phyloP scores from a whole-genome alignment of 2,888 invertebrate genomes.

The Buathra laborator region DNA sequence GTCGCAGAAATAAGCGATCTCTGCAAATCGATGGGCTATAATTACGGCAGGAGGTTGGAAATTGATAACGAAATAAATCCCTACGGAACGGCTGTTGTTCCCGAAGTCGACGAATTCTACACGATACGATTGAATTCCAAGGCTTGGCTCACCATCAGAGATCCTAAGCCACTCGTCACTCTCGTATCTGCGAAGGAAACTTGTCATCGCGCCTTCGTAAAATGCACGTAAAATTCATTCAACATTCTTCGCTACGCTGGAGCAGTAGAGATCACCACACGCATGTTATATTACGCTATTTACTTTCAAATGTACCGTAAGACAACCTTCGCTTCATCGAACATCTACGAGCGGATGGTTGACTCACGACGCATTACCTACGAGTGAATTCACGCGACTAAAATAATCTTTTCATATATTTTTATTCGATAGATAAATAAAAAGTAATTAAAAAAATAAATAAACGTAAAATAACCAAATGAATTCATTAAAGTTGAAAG shows the following conservation, averaged over 20 bases:
- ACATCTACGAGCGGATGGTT: conserved; percentile 29
- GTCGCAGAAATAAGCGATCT: conserved; percentile 86
- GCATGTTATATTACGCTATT: conserved; percentile 31
- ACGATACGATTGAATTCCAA: conserved; percentile 75
- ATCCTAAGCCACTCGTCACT: conserved; percentile 73
- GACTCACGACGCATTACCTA: conserved; percentile 48
- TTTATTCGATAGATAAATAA: no score
- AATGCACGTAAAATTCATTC: conserved; percentile 58
- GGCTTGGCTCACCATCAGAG: conserved; percentile 75
- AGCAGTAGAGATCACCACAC: background rate
- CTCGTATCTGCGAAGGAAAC: conserved; percentile 68
- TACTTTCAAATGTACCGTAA: conserved; percentile 67
- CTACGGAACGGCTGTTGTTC: conserved; percentile 67
- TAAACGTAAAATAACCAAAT: no score
- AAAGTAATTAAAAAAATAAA: no score
- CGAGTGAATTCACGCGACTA: conserved; percentile 6
- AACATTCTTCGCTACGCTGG: conserved; percentile 9
- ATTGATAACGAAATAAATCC: conserved; percentile 48
- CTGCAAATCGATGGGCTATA: conserved; percentile 88
- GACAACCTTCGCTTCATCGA: conserved; percentile 58
- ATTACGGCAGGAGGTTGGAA: conserved; percentile 84
- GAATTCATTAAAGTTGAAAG: no score
- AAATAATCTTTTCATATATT: background rate
- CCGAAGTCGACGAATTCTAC: conserved; percentile 74
- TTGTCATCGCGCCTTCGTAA: conserved; percentile 78